Base-by-base conservation (phyloP, 2,113 vertebrate species). In the Prunella fulvescens region DNA sequence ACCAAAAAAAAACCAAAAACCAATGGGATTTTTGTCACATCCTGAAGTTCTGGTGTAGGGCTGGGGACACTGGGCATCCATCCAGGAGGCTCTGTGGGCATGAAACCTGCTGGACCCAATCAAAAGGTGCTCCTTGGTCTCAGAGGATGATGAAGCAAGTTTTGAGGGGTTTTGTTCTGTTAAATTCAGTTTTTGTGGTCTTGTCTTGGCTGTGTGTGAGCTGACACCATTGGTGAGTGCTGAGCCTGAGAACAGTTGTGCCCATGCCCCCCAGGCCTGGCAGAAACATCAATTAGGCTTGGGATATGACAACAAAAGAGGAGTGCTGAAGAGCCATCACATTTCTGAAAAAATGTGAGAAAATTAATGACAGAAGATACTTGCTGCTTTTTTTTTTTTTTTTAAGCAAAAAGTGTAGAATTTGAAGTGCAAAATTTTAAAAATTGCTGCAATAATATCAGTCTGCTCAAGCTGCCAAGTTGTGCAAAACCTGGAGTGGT, bases 341-440 rank as follows among this genome's bases (percentile, higher is more conserved):
- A 51, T 62, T 93, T 83, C 15, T 1, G 8, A 31, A 11, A 92
- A 94, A 81, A 92, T 47, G 96, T 90, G 95, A 2, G 20, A 96
- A 97, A 94, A 81, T 81, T 91, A 93, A 87, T 93, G 90, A 93
- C 93, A 96, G 86, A 50, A 62, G 40, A 73, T 3, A 24, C 23
- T 71, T 56, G 4, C 10, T 2, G 31, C 4, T 28, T 25, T 9
- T 17, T 16, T 10, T 70, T 70, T 51, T 17, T 42, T 80, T 85
- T 85, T 77, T 54, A 39, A 93, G 57, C 44, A n/a, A 28, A 78
- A 86, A 40, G 2, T 22, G 24, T 37, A 14, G 37, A 72, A 90
- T 80, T 72, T 76, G 61, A 93, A 90, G 81, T 23, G n/a, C 53
- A 94, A 93, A 92, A 64, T 24, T 74, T 15, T 6, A 65, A 85